phyloP scores from a whole-genome alignment of 1,140 invertebrate species.

The Lysiphlebus fabarum region DNA sequence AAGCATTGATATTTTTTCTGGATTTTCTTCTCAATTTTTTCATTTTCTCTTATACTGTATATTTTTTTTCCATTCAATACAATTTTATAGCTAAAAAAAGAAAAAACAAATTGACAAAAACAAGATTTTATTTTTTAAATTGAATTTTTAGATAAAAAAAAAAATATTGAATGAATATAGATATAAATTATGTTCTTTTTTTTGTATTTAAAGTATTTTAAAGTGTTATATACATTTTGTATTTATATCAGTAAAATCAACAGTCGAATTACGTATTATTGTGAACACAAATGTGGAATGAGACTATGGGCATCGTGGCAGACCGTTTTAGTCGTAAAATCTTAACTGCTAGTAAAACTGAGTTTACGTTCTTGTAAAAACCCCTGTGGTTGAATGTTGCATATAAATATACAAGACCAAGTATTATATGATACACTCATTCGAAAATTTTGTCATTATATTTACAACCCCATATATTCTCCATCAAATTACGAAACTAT shows the following conservation, averaged over 20 bases:
- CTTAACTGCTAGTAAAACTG: conserved; percentile 55
- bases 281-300: conserved; percentile 5
- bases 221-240: too few relatives aligned
- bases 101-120: too few relatives aligned
- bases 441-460: not conserved
- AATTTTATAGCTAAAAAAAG: conserved; percentile 11
- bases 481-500: too few relatives aligned
- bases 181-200: too few relatives aligned
- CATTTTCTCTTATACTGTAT: conserved; percentile 10
- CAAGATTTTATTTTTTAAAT: too few relatives aligned
- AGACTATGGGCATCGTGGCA: conserved; percentile 31
- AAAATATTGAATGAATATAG: too few relatives aligned
- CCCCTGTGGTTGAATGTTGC: conserved; percentile 33
- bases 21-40: conserved; percentile 20
- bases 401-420: conserved; percentile 3
- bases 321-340: conserved; percentile 52
- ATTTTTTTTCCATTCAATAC: conserved; percentile 14
- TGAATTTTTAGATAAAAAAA: too few relatives aligned
- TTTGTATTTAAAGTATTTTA: too few relatives aligned
- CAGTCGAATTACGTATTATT: too few relatives aligned
- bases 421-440: conserved; percentile 14
- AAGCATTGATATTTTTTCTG: conserved; percentile 22
- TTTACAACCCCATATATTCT: too few relatives aligned
- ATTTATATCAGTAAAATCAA: too few relatives aligned
- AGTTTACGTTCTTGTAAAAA: conserved; percentile 55